These are phyloP conservation scores for Neolamprologus sp. DNA, from an alignment of 2,113 vertebrate genomes.

Conservation along the genomic window DNA sequence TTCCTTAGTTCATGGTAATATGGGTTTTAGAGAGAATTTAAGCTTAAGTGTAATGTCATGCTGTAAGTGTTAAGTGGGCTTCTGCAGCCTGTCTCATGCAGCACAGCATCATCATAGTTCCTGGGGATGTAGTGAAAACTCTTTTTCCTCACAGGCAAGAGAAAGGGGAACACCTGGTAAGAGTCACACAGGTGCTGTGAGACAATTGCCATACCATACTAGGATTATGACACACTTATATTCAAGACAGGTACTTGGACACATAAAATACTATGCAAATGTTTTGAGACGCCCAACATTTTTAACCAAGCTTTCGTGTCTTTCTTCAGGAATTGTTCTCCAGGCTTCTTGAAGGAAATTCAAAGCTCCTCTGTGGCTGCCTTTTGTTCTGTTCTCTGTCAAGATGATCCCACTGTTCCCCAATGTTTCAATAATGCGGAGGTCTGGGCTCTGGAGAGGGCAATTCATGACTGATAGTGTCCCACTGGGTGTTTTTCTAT, in stretches of 20 bases:
- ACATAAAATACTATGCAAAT: background rate
- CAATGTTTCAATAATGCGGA: background rate
- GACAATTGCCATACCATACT: background rate
- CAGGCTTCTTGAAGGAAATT: background rate
- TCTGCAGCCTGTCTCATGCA: conserved; percentile 62
- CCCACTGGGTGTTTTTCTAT: background rate
- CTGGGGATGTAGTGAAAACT: conserved; percentile 81
- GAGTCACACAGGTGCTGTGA: conserved; percentile 80
- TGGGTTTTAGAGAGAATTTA: background rate
- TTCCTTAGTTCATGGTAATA: background rate
- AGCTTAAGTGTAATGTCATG: background rate
- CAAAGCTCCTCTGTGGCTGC: background rate
- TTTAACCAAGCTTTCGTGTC: background rate
- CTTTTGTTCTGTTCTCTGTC: background rate
- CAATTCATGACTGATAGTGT: background rate
- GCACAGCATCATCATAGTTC: conserved; percentile 56
- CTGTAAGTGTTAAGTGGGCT: background rate
- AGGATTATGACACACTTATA: background rate
- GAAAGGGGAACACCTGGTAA: conserved; percentile 84
- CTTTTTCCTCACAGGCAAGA: conserved; percentile 75
- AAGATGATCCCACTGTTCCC: background rate
- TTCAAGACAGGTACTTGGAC: background rate
- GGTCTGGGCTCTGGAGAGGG: background rate
- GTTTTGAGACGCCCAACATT: background rate
- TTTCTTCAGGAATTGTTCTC: background rate